Evolutionary conservation across 2,113 vertebrate species (phyloP).

Genomic region (Callipepla californica): DNA sequence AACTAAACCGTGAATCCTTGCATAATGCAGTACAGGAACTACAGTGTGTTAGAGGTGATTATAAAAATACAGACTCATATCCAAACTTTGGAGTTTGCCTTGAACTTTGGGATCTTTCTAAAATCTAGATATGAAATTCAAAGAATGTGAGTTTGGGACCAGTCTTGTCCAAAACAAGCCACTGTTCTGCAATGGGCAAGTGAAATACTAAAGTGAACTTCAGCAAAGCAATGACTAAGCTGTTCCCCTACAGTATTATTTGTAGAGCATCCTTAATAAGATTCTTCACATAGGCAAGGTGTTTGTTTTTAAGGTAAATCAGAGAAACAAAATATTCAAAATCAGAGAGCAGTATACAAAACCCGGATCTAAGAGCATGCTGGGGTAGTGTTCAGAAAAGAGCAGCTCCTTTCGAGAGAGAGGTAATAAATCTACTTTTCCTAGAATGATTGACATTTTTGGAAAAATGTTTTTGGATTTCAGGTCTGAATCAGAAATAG

Average conservation of each 20-base stretch:
- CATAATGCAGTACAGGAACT: background rate
- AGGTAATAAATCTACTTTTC: slow-evolving; percentile 12
- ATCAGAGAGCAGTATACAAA: background rate
- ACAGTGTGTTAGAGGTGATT: background rate
- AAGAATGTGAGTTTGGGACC: background rate
- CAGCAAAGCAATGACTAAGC: background rate
- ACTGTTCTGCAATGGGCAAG: background rate
- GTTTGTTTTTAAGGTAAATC: background rate
- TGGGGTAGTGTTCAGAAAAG: background rate
- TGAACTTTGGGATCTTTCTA: background rate
- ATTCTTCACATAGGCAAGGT: background rate
- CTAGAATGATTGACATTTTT: background rate
- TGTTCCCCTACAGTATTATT: background rate
- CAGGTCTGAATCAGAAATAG: slow-evolving; percentile 2
- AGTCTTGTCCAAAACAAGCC: background rate
- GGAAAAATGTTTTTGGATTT: slow-evolving; percentile 26
- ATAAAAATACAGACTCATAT: background rate
- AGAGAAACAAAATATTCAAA: background rate
- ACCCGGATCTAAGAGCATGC: background rate
- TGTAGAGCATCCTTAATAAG: background rate
- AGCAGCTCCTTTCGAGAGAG: slow-evolving; percentile 35
- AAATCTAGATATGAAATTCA: background rate
- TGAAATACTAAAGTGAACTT: background rate
- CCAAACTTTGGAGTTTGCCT: background rate
- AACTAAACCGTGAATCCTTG: background rate